Base-by-base conservation (phyloP, 2,797 vertebrate genomes). In the Catostomus latipinnis region DNA sequence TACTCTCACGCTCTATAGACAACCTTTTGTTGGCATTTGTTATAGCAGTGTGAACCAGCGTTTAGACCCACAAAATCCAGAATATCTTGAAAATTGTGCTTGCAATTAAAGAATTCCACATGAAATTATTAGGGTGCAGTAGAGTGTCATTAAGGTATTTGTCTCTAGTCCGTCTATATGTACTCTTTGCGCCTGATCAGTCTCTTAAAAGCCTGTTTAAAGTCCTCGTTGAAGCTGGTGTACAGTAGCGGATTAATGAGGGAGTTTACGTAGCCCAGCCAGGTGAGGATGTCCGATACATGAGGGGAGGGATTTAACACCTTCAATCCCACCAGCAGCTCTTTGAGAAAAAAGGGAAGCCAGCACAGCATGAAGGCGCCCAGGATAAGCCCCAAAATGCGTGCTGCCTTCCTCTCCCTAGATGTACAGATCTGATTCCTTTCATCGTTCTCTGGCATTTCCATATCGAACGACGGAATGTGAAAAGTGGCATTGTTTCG, bases 221-320 rank as follows among this genome's bases (percentile, higher is more conserved):
- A 97, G 86, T 97, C 96, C 78, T 97, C 96, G 0, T 97, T 97
- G 88, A 97, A 97, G 88, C 95, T 97, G 8, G 96, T 96, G 86
- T 97, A 97, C 18, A 97, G 91, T 76, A 97, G 89, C 11, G 96
- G 96, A 89, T 97, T 97, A 86, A 97, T 93, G 48, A 97, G 94
- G 0, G 96, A 97, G 91, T 97, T 97, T 79, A 95, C 85, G 13
- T 97, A 97, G 43, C 96, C 96, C 48, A 97, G 92, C 96, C 96
- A 97, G 1, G 96, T 96, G 80, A 97, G 92, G 80, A 96, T 89
- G 77, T 97, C 95, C 0, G 94, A 94, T 70, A 96, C 88, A 16
- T 91, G 90, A 1, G 90, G 85, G n/a, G 96, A 95, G 0, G 95
- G 93, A 7, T 67, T 89, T 7, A 93, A 88, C 58, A 95, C 1